Percentiles rank a stretch among this genome's conserved stretches.
phyloP scores from a whole-genome alignment of 2,113 vertebrate species.

The Rhea americana region DNA sequence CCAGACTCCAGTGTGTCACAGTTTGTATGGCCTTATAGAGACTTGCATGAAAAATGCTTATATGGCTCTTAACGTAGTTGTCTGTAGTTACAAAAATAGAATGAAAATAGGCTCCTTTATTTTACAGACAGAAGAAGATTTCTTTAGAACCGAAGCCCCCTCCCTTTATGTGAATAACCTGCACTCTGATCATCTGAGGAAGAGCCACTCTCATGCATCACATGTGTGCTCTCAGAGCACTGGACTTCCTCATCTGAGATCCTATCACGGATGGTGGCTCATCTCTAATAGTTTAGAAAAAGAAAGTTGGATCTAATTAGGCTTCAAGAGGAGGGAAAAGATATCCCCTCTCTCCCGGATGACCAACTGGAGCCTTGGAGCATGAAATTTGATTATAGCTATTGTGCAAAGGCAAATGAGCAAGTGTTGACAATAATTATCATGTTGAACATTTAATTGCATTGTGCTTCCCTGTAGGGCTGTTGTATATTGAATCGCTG shows the following conservation, averaged over 20 bases:
- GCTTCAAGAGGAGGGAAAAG: not conserved
- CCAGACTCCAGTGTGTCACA: not conserved
- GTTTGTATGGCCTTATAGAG: not conserved
- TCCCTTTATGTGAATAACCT: not conserved
- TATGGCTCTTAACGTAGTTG: fast-evolving
- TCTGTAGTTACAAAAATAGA: not conserved
- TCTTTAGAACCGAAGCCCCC: fast-evolving
- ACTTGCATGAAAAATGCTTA: fast-evolving
- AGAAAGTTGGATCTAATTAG: fast-evolving
- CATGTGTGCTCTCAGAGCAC: not conserved
- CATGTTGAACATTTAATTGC: not conserved
- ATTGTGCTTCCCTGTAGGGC: not conserved
- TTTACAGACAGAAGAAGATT: not conserved
- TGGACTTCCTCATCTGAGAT: too few relatives aligned
- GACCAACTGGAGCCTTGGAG: not conserved
- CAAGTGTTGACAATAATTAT: not conserved
- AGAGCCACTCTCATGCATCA: fast-evolving
- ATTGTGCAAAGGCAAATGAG: not conserved
- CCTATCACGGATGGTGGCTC: not conserved
- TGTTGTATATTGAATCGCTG: not conserved
- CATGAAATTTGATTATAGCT: not conserved
- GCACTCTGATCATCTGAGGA: too few relatives aligned
- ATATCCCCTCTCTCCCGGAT: not conserved
- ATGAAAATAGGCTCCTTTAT: not conserved
- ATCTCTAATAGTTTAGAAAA: not conserved